A percentile compares a stretch with the other conserved stretches of the same genome.
These are phyloP conservation scores for Lanius collurio DNA, from an alignment of 2,113 vertebrate genomes.

Conservation along the genomic window DNA sequence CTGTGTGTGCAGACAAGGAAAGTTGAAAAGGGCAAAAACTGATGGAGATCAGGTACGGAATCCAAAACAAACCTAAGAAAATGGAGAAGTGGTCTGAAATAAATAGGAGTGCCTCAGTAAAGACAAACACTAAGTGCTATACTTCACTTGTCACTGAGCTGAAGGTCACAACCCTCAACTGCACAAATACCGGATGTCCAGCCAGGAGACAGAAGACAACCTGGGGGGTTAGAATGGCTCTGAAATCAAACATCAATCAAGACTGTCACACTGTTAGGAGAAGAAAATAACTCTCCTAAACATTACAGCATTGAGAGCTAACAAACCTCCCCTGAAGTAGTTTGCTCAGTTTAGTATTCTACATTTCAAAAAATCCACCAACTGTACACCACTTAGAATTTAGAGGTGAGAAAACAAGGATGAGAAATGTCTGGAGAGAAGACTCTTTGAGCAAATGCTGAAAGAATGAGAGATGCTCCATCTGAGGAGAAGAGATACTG, in stretches of 20 bases:
- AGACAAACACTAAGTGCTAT: background rate
- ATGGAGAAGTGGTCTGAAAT: background rate
- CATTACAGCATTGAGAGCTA: background rate
- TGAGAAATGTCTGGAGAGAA: background rate
- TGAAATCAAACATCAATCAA: background rate
- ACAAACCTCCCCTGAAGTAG: background rate
- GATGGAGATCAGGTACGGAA: background rate
- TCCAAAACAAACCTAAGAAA: background rate
- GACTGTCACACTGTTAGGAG: background rate
- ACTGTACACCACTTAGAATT: background rate
- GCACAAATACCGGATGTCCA: background rate
- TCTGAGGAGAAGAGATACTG: background rate
- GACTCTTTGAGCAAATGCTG: background rate
- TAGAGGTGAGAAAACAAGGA: background rate
- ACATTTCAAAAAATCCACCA: background rate
- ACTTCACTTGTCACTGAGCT: background rate
- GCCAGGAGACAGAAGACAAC: background rate
- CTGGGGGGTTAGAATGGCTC: background rate
- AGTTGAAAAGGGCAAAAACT: slow-evolving; percentile 13
- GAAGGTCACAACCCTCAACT: slow-evolving; percentile 17
- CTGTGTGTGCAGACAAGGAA: background rate
- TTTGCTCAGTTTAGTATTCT: background rate
- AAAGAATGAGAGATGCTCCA: background rate
- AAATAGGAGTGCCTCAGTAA: background rate
- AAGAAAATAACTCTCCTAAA: background rate